Evolutionary conservation across 2,888 invertebrate species (phyloP), one percentile per base, ranked within the genome.

Genomic region (Athalia rosae): DNA sequence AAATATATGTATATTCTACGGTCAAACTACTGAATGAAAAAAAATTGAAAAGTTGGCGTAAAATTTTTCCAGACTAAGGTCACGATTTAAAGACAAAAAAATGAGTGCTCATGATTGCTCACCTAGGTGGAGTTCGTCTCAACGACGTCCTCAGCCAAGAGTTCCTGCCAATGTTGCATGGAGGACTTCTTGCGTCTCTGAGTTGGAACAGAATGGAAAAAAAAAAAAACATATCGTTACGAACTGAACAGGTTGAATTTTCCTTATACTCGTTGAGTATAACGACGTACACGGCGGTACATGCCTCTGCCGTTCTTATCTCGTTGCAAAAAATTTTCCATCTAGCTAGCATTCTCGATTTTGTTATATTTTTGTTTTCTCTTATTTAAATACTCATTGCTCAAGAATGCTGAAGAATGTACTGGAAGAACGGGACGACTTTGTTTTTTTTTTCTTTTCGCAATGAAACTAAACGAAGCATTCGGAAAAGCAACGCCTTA

Each of bases 121-220:
- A 96, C 96, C 94, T 95, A 82, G 95, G 94, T 79, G 95, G 94
- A 66, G 95, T 95, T 88, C 96, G 92, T 86, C 96, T 91, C 73
- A 97, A 91, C 87, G 97, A 97, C 67, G 96, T 96, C 84, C 97
- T 92, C 63, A 96, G 92, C 96, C 97, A 96, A 76, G 96, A 94
- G 89, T 96, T 95, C 86, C 97, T 92, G 85, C 94, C 94, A 82
- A 95, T 92, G 58, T 90, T 92, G 81, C 92, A 92, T 63, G 92
- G 92, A 3, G 94, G 94, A 88, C 94, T 94, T 77, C 92, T 90
- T 3, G 92, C 91, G 82, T 90, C 91, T 81, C 92, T 89, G 79
- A 7, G 78, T 50, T 7, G 41, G 50, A 47, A 6, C 50, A 4
- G 5, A 53, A 9, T 69, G 73, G 13, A 41, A 53, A 76, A 9